Base-by-base conservation (phyloP, 1,140 invertebrate species). In the Cydia fagiglandana region DNA sequence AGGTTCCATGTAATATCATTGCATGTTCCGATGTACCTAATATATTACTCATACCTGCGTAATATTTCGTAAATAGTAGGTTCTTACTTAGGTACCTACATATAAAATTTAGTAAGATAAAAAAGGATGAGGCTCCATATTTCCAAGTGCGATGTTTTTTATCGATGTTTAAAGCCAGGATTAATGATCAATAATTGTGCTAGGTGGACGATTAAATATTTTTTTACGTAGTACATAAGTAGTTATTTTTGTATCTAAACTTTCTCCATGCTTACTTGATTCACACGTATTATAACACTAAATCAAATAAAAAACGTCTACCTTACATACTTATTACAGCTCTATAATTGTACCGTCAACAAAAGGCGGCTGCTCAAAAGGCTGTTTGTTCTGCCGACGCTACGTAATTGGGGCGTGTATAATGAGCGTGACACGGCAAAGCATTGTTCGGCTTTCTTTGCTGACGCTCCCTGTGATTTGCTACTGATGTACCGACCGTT, bases 401-500 rank as follows among this genome's bases (percentile, higher is more conserved):
- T 70, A 70, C 66, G 34, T 70, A 70, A 70, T 70, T 70, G 66
- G 66, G 66, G 66, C 66, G 66, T 70, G 66, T 70, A 70, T 70
- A 70, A 70, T 70, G 66, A 70, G 66, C 66, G 66, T 70, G 66
- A 70, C 66, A 70, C 66, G 66, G 66, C 66, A 30, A 70, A 38
- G 34, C 66, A 70, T 70, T 70, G 66, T 70, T 70, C 66, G 66
- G 66, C 66, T 70, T 70, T 70, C 66, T 70, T 70, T 70, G 38
- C 66, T 38, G 66, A 70, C 66, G 66, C 66, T 70, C 66, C 66
- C 38, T 70, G 30, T 70, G 30, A 70, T 70, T 70, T 70, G 66
- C 66, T 70, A 70, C 66, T 38, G 66, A 70, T 38, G 66, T 17
- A 70, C 66, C 66, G 66, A 70, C 66, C 9, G 66, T 38, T 41